These are phyloP conservation scores for Drosophila kepulauana DNA, from an alignment of 1,140 invertebrate genomes.

Conservation along the genomic window DNA sequence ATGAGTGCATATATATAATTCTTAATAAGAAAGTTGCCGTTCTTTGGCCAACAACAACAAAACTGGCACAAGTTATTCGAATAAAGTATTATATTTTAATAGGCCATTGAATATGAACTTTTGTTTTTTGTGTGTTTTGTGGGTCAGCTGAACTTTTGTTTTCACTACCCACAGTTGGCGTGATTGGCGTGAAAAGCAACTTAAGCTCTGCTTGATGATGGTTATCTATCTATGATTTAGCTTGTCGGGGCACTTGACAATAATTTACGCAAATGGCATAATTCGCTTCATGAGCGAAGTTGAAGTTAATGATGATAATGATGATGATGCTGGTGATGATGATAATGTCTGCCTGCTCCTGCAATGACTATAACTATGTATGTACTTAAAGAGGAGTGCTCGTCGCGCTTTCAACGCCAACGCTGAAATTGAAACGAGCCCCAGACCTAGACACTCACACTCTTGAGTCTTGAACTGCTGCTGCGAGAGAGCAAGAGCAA, in stretches of 20 bases:
- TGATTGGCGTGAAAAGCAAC: slow-evolving; percentile 73
- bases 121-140: slow-evolving; percentile 19
- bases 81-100: slow-evolving; percentile 80
- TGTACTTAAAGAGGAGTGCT: slow-evolving; percentile 77
- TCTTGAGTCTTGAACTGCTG: not conserved
- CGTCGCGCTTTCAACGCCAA: slow-evolving; percentile 80
- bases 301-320: slow-evolving; percentile 52
- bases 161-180: slow-evolving; percentile 50
- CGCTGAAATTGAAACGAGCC: slow-evolving; percentile 76
- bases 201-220: slow-evolving; percentile 11
- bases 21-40: slow-evolving; percentile 73
- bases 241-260: slow-evolving; percentile 71
- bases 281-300: slow-evolving; percentile 69
- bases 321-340: slow-evolving; percentile 40
- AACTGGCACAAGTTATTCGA: slow-evolving; percentile 62
- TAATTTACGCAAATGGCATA: slow-evolving; percentile 82
- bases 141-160: slow-evolving; percentile 72
- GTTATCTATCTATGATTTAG: slow-evolving; percentile 75
- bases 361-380: slow-evolving; percentile 76
- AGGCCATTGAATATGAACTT: slow-evolving; percentile 62
- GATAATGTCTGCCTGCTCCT: slow-evolving; percentile 52
- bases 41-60: slow-evolving; percentile 27
- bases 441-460: not conserved
- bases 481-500: slow-evolving; percentile 6
- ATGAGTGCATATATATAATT: slow-evolving; percentile 66